Evolutionary conservation across 35 echinoderm and acorn worm genomes (phyloP), one percentile per base, ranked within the genome.

Genomic region (Apostichopus parvimensis): DNA sequence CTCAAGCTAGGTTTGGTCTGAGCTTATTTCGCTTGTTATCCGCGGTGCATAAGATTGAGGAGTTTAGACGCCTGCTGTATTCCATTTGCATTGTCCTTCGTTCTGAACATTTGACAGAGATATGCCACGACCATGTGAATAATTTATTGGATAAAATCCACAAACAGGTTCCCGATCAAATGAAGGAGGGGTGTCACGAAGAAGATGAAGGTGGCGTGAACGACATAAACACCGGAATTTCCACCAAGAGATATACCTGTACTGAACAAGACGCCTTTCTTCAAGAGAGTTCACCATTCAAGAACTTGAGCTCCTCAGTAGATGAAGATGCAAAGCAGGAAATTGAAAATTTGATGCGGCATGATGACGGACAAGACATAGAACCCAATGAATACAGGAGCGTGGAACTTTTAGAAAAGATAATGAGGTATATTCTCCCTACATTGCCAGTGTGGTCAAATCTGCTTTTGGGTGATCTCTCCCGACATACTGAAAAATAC

Each of bases 371-470:
- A 78, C 6, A 55, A 4, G 14, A 56, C 15, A 56, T 55, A 56
- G 4, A 54, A 56, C 1, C 15, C 54, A 54, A 82, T 56, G 9
- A 26, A 5, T 82, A 25, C 59, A 61, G 59, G 66, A 58, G 84
- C 5, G 8, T 15, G 2, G 3, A 66, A 3, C 57, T 87, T 11
- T n/a, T 87, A 3, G 17, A 87, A 1, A 87, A 64, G 9, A 24
- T 87, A 4, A 64, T 17, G 84, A 62, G 6, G 17, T 87, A 87
- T 52, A n/a, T 86, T 11, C 21, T 86, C 5, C 82, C 82, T 59
- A 86, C 82, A 8, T 11, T 86, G 8, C 79, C 79, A 22, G 23
- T 81, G 21, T 81, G 54, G 26, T 81, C 28, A 81, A 81, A 56
- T 17, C 79, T 26, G 9, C 26, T 53, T 23, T 45, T 73, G 14